Conservation (phyloP, 2,797 vertebrate species). For the Epinephelus awoara region DNA sequence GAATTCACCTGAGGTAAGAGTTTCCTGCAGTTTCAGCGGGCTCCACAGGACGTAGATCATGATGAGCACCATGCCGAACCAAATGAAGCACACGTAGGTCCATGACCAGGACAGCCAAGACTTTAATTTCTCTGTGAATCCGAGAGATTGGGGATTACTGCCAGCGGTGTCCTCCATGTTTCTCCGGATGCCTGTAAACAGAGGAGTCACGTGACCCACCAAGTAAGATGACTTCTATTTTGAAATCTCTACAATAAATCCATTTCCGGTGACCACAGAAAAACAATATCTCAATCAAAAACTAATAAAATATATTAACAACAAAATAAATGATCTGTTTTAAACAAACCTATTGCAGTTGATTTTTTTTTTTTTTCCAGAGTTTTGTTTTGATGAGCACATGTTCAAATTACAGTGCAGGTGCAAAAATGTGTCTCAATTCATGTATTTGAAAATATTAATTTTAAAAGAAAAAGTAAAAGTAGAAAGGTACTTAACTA, state of each 20-base stretch:
- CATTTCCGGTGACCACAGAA: conserved; percentile 46
- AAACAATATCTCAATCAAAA: not conserved
- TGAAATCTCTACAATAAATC: conserved; percentile 44
- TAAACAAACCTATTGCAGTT: no score
- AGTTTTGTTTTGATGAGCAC: not conserved
- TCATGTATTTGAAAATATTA: no score
- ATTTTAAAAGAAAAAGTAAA: no score
- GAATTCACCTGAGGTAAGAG: conserved; percentile 91
- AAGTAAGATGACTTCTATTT: conserved; percentile 48
- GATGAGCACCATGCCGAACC: conserved; percentile 89
- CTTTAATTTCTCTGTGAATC: conserved; percentile 90
- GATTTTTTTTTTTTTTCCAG: not conserved
- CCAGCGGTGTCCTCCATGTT: conserved; percentile 92
- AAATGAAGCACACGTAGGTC: conserved; percentile 91
- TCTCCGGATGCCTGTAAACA: conserved; percentile 90
- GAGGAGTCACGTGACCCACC: conserved; percentile 81
- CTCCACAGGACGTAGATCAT: conserved; percentile 94
- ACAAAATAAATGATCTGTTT: not conserved
- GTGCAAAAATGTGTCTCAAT: no score
- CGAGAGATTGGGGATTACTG: conserved; percentile 84
- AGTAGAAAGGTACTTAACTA: no score
- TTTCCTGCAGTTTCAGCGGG: conserved; percentile 94
- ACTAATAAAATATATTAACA: not conserved
- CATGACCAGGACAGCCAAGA: conserved; percentile 90
- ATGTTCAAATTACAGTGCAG: no score